Base-by-base conservation (phyloP, 2,888 invertebrate species). In the Sisyra terminalis region DNA sequence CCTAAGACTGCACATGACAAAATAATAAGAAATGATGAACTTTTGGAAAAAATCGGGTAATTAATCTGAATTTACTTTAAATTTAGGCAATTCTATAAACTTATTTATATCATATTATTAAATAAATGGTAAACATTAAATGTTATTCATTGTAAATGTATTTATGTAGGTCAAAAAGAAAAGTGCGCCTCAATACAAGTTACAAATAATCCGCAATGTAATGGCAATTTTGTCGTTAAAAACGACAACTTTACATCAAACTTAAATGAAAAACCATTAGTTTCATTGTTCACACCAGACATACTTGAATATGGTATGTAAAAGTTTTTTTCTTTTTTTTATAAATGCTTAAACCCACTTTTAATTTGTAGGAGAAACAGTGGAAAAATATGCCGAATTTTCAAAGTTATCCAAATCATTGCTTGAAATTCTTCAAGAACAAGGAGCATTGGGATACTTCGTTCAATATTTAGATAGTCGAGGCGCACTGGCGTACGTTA, bases 391-490 rank as follows among this genome's bases (percentile, higher is more conserved):
- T 62, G 45, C 66, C 66, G 50, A 66, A 67, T 50, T 49, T 52
- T 80, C 80, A 1, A 71, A 77, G 44, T 65, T 90, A 42, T 81
- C 84, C 3, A 75, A 84, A 63, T 78, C 73, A 41, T 65, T 92
- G 46, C 63, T 69, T 45, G 82, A 89, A 53, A 75, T 87, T 49
- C 66, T 93, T 11, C 63, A 70, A 17, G 86, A 88, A 60, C 82
- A 82, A 57, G 76, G 76, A 56, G 84, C 84, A 44, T 65, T 90
- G 17, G 78, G 78, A 38, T 85, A 86, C 61, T 86, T 92, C 58
- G 72, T 87, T 43, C 85, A 88, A 54, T 93, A 76, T 60, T 74
- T 93, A 73, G 86, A 89, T 54, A 68, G 75, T n/a, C 70, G 75
- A 48, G 75, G 75, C 44, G 73, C 75, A 43, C 61, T 78, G 43